Evolutionary conservation across 2,113 vertebrate genomes (phyloP), one percentile per base, ranked within the genome.

Genomic region (Zosterops lateralis): DNA sequence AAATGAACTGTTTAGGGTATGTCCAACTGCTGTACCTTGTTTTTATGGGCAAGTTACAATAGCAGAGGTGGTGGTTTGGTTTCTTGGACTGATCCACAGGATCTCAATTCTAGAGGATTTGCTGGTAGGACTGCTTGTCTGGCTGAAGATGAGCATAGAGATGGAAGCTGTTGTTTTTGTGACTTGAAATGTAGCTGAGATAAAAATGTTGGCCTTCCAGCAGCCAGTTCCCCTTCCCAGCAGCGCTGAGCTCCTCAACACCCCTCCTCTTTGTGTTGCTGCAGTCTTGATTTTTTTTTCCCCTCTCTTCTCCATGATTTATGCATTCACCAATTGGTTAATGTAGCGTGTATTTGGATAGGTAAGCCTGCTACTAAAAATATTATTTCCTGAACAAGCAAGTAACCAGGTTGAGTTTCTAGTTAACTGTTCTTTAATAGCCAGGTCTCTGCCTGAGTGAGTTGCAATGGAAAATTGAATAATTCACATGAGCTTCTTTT

Each of bases 21-120:
- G 7, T 81, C 28, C 0, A 1, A 13, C 36, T 42, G 53, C 34
- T 5, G 0, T 58, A 21, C 42, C 68, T 80, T 2, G 0, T 25
- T 67, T 76, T 85, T 70, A 58, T 48, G 47, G 32, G 21, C 26
- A 82, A 31, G 17, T 70, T 42, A 54, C 54, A 47, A 4, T 8
- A 74, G 42, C 15, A 60, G 75, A 77, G 47, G 51, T 44, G n/a
- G 40, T 3, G 4, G 12, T 38, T 86, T 79, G 32, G 6, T 76
- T 74, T 75, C 44, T 65, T 61, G 58, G 28, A 38, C 19, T n/a
- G 68, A 89, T 51, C 65, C 28, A 53, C 40, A 78, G 75, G 53
- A 62, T 31, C 40, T 53, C 45, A 72, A 17, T 76, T 28, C 21
- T 44, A 11, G 38, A 36, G 44, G 71, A 82, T 83, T 75, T 91